These are phyloP conservation scores for Gymnogyps californianus DNA, from an alignment of 2,113 vertebrate species.

Conservation along the genomic window DNA sequence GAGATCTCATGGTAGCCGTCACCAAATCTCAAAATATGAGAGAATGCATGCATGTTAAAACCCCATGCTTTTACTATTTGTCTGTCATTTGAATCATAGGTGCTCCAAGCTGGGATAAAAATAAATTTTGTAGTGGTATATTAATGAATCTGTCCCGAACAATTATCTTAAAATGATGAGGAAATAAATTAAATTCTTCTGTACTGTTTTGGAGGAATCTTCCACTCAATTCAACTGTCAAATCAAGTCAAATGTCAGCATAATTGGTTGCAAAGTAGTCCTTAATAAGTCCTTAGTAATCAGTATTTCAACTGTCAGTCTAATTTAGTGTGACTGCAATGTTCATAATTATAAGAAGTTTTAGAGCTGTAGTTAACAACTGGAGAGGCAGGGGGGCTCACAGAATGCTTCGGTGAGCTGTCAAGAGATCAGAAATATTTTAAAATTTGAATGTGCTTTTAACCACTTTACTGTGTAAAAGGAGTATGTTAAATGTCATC, in stretches of 20 bases:
- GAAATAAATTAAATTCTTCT: slow-evolving; percentile 62
- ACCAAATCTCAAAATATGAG: not conserved
- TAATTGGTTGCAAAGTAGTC: slow-evolving; percentile 75
- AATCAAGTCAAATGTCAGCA: slow-evolving; percentile 73
- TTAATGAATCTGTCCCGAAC: slow-evolving; percentile 51
- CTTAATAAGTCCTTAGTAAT: slow-evolving; percentile 74
- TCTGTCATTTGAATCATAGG: not conserved
- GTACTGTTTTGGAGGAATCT: slow-evolving; percentile 62
- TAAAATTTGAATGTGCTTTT: slow-evolving; percentile 67
- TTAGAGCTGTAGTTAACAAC: slow-evolving; percentile 65
- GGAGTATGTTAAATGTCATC: slow-evolving; percentile 62
- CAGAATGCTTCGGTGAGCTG: slow-evolving; percentile 56
- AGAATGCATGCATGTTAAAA: not conserved
- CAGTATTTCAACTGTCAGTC: slow-evolving; percentile 73
- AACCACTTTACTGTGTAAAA: slow-evolving; percentile 63
- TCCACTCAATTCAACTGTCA: slow-evolving; percentile 69
- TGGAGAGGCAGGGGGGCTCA: slow-evolving; percentile 57
- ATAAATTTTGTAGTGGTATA: slow-evolving; percentile 40
- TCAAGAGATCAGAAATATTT: slow-evolving; percentile 65
- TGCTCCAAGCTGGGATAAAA: slow-evolving; percentile 24
- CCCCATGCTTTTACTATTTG: not conserved
- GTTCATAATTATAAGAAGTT: slow-evolving; percentile 72
- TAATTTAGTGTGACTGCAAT: slow-evolving; percentile 71
- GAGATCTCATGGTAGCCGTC: not conserved
- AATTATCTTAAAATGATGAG: slow-evolving; percentile 58